Conservation (phyloP, 2,113 vertebrate species). For the Poecile atricapillus region DNA sequence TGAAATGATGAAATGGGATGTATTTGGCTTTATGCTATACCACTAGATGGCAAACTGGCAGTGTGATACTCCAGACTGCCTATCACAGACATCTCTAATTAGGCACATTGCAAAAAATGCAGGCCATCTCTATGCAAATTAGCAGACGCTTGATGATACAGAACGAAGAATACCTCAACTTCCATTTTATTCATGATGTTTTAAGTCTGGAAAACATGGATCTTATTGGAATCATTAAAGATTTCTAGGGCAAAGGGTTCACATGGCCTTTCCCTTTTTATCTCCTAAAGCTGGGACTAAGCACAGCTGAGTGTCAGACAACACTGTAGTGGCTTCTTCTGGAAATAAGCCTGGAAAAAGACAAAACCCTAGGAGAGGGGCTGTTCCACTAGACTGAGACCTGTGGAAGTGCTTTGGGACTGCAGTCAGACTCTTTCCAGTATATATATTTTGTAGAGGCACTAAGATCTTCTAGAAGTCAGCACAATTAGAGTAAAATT, state of each 20-base stretch:
- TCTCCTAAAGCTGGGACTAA: neutral
- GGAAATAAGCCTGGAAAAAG: neutral
- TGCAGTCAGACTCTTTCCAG: neutral
- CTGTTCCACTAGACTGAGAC: neutral
- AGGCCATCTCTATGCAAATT: neutral
- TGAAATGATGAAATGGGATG: neutral
- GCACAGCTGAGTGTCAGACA: neutral
- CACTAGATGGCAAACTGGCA: constrained; percentile 62
- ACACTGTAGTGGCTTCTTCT: neutral
- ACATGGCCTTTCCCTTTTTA: neutral
- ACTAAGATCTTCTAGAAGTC: neutral
- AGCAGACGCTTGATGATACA: neutral
- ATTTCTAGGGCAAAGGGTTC: neutral
- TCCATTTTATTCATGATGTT: neutral
- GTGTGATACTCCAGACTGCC: neutral
- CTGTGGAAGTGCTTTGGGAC: neutral
- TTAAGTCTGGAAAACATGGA: neutral
- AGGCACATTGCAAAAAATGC: neutral
- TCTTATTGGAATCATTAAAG: neutral
- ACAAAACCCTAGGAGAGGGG: neutral
- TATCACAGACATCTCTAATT: neutral
- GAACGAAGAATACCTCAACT: neutral
- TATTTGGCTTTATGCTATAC: neutral
- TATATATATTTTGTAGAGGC: neutral
- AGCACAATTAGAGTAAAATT: neutral